Conservation (phyloP, 2,113 vertebrate genomes). For the Murina feae region DNA sequence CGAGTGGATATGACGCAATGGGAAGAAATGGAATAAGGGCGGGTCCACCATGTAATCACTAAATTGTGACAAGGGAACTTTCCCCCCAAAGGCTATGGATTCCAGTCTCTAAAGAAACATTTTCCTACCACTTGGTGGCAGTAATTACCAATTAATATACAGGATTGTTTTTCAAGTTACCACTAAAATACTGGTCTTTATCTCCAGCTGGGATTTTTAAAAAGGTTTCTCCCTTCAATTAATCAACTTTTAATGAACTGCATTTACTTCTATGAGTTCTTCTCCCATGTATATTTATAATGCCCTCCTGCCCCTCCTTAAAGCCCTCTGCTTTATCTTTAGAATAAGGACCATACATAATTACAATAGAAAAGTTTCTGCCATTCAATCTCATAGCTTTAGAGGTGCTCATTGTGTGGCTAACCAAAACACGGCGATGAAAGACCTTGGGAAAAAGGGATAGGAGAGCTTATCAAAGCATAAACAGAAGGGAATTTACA, state of each 20-base stretch:
- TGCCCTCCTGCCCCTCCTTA: background rate
- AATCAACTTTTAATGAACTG: background rate
- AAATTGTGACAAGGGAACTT: background rate
- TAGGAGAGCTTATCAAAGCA: background rate
- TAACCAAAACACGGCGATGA: background rate
- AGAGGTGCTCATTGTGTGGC: background rate
- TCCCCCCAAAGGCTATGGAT: background rate
- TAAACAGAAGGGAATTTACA: background rate
- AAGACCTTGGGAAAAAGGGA: background rate
- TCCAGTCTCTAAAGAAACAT: background rate
- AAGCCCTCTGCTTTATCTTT: background rate
- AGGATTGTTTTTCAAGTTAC: background rate
- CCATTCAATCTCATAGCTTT: background rate
- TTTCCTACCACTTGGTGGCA: constrained; percentile 68
- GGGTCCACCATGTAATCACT: background rate
- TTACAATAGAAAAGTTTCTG: background rate
- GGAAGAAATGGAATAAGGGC: background rate
- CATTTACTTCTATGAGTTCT: background rate
- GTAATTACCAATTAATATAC: constrained; percentile 55
- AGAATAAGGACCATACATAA: background rate
- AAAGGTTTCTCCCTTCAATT: background rate
- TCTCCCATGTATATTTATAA: background rate
- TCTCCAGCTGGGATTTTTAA: background rate
- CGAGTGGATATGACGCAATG: background rate
- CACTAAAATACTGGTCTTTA: background rate